Evolutionary conservation across 2,113 vertebrate species (phyloP).

Genomic region (Anser brachyrhynchus): DNA sequence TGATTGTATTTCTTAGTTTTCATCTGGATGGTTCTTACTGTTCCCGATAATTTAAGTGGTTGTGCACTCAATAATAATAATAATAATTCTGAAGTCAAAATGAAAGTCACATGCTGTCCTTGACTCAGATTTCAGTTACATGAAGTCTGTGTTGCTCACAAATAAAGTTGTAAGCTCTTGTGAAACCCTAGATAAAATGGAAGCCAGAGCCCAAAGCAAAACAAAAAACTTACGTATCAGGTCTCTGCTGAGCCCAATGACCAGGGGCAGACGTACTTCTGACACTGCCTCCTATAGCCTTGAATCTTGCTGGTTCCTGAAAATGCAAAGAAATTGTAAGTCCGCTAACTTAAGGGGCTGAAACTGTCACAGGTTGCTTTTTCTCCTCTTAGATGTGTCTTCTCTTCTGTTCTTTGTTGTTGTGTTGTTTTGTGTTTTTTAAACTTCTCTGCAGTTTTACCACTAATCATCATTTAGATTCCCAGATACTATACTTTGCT

Average conservation of each 20-base stretch:
- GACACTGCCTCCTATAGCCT: not conserved
- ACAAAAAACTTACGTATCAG: not conserved
- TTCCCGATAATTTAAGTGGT: not conserved
- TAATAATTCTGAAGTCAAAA: conserved; percentile 40
- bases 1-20: not conserved
- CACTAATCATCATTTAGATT: not conserved
- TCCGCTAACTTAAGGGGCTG: not conserved
- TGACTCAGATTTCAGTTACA: not conserved
- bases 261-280: not conserved
- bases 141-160: not conserved
- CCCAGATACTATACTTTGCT: not conserved
- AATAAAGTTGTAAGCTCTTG: not conserved
- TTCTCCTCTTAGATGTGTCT: not conserved
- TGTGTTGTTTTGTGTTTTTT: not conserved
- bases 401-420: not conserved
- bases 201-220: not conserved
- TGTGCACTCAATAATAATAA: not conserved
- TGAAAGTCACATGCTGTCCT: conserved; percentile 11
- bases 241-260: not conserved
- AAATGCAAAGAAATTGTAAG: not conserved
- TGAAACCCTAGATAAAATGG: not conserved
- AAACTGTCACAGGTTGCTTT: not conserved
- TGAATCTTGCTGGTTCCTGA: not conserved
- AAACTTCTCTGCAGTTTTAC: not conserved
- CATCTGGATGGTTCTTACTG: not conserved